A percentile compares a stretch with the other conserved stretches of the same genome.
Conservation (phyloP, 2,888 invertebrate genomes). For the Amphipyra tragopoginis region DNA sequence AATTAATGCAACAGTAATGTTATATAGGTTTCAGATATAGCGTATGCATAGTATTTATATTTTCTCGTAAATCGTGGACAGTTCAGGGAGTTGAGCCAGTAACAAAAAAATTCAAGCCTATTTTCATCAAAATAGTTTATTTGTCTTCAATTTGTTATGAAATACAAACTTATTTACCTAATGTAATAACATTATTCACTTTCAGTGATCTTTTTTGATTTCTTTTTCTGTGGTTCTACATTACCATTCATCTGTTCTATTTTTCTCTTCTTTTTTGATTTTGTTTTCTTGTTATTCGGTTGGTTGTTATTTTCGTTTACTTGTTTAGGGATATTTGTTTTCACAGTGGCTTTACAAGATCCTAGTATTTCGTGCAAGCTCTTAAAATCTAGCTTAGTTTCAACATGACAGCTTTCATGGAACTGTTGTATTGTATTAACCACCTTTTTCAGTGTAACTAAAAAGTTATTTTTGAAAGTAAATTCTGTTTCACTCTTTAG, state of each 20-base stretch:
- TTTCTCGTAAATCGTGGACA: no score
- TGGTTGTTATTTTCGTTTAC: constrained; percentile 55
- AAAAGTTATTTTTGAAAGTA: constrained; percentile 90
- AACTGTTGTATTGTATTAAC: constrained; percentile 86
- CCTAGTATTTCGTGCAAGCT: constrained; percentile 68
- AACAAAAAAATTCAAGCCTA: background rate
- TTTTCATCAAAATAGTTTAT: background rate
- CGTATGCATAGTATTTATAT: no score
- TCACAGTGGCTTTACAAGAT: constrained; percentile 71
- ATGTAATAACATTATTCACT: constrained; percentile 57
- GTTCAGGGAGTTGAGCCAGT: no score
- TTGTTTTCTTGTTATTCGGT: constrained; percentile 59
- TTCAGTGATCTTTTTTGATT: constrained; percentile 66
- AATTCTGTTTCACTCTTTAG: constrained; percentile 78
- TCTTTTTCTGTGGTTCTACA: constrained; percentile 70
- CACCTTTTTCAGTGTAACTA: constrained; percentile 87
- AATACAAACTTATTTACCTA: constrained; percentile 32
- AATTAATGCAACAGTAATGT: no score
- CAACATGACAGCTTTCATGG: constrained; percentile 78
- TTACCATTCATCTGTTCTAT: constrained; percentile 71
- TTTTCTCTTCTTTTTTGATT: constrained; percentile 77
- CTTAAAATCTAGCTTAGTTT: constrained; percentile 76
- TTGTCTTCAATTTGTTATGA: constrained; percentile 40
- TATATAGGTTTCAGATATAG: no score
- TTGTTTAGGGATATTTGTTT: constrained; percentile 65